Evolutionary conservation across 1,140 invertebrate genomes (phyloP).

Genomic region (Drosophila elegans): DNA sequence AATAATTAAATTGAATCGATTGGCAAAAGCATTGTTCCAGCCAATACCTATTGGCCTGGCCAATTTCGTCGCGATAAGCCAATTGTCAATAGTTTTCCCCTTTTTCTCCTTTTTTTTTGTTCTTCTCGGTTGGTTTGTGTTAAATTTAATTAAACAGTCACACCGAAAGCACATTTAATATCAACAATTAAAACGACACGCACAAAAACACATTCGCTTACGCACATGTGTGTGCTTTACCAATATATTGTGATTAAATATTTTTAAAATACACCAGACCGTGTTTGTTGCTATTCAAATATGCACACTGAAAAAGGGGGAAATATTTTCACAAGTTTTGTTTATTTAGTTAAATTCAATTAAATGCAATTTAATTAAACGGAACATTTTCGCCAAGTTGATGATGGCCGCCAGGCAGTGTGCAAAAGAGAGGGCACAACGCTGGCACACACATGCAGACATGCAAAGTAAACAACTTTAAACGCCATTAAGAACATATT

Average conservation of each 20-base stretch:
- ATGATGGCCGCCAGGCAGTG: conserved; percentile 34
- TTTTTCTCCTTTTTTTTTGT: conserved; percentile 5
- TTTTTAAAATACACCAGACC: conserved; percentile 26
- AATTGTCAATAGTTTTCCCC: conserved; percentile 34
- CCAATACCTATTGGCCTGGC: conserved; percentile 30
- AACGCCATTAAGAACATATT: conserved; percentile 1
- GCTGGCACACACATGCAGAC: conserved; percentile 11
- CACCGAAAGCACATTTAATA: conserved; percentile 63
- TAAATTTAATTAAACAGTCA: conserved; percentile 75
- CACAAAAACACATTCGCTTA: conserved; percentile 36
- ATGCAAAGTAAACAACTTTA: conserved; percentile 16
- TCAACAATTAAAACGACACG: conserved; percentile 68
- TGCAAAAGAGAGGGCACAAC: not conserved
- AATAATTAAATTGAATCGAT: conserved; percentile 44
- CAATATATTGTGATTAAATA: conserved; percentile 67
- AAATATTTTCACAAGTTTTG: conserved; percentile 49
- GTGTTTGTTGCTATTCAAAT: conserved; percentile 26
- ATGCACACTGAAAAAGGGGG: conserved; percentile 40
- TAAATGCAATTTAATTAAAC: conserved; percentile 74
- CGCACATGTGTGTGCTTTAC: conserved; percentile 11
- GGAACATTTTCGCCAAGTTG: conserved; percentile 35
- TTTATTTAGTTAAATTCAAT: conserved; percentile 74
- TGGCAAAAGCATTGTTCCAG: conserved; percentile 26
- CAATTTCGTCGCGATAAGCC: conserved; percentile 34
- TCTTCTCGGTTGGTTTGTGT: conserved; percentile 41